Evolutionary conservation across 1,140 invertebrate genomes (phyloP).

Genomic region (Diploscapter pachys): DNA sequence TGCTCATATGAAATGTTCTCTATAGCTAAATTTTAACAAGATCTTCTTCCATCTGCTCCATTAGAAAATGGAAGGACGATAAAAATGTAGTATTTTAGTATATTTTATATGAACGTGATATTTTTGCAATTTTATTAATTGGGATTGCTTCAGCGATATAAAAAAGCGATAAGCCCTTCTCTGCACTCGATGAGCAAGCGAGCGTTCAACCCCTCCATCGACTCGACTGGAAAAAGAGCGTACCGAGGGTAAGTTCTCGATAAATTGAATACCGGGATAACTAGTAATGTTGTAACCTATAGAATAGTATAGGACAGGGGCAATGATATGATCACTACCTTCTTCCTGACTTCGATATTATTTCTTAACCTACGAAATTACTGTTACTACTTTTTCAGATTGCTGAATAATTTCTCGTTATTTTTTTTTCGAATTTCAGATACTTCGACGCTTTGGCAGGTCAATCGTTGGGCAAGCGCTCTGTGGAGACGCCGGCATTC

Average conservation of each 20-base stretch:
- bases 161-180: conserved; percentile 40
- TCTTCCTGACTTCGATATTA: background rate
- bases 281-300: conserved; percentile 1
- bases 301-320: conserved; percentile 5
- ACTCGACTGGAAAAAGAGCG: conserved; percentile 36
- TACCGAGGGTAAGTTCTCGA: background rate
- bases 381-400: background rate
- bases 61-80: no score
- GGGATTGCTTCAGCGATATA: conserved; percentile 22
- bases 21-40: no score
- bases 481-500: no score
- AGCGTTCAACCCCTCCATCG: conserved; percentile 37
- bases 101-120: background rate
- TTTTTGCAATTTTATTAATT: background rate
- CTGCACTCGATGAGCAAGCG: conserved; percentile 43
- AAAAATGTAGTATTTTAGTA: no score
- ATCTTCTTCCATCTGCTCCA: no score
- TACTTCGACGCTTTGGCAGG: conserved; percentile 40
- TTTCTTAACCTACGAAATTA: background rate
- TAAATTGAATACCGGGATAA: background rate
- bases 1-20: no score
- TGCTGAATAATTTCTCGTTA: background rate
- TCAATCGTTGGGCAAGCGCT: conserved; percentile 33
- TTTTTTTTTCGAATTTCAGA: conserved; percentile 12
- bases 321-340: background rate